Conservation (phyloP, 2,888 invertebrate genomes). For the Myopa testacea region DNA sequence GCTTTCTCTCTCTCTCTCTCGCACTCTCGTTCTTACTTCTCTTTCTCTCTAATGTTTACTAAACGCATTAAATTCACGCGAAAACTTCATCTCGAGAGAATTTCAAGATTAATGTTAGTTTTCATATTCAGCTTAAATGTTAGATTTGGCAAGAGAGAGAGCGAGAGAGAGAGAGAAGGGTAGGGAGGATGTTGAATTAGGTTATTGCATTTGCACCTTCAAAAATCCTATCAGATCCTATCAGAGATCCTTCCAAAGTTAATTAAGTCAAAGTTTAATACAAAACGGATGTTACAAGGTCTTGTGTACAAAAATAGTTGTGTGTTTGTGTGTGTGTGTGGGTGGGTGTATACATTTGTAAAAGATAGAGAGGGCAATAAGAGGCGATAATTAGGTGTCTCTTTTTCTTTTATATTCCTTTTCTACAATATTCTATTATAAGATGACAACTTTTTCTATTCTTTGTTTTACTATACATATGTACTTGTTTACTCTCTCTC, state of each 20-base stretch:
- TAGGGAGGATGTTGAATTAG: neutral
- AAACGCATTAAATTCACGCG: neutral
- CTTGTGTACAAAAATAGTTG: neutral
- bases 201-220: neutral
- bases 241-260: neutral
- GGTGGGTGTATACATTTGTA: neutral
- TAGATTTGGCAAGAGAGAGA: neutral
- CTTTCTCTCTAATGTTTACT: neutral
- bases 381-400: no score
- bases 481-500: neutral
- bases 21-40: no score
- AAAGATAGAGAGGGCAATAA: no score
- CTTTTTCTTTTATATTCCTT: no score
- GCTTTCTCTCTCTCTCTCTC: no score
- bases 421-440: no score
- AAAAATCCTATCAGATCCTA: neutral
- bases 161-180: neutral
- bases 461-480: no score
- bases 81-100: neutral
- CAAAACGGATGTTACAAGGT: constrained; percentile 4
- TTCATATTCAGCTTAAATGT: neutral
- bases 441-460: no score
- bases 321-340: constrained; percentile 11
- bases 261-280: constrained; percentile 33
- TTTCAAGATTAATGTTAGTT: constrained; percentile 10